Conservation (phyloP, 37 sponge, comb jelly and placozoan species). For the Oscarella lobularis region DNA sequence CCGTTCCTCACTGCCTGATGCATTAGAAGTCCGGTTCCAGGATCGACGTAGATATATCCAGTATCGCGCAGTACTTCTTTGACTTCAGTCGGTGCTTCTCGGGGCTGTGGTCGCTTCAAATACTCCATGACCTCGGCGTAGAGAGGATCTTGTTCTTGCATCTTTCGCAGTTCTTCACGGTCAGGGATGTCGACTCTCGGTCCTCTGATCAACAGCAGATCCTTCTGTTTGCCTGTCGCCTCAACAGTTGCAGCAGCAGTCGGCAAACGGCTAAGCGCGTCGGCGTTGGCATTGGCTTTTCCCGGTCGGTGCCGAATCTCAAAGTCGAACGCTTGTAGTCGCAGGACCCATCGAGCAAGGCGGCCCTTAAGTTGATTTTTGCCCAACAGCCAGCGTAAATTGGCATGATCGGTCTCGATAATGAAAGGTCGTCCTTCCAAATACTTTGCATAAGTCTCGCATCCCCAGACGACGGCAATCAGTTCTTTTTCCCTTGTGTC, state of each 20-base stretch:
- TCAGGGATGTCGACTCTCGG: too few species aligned
- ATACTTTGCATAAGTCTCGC: constrained; percentile 8
- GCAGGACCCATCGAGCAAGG: constrained; percentile 15
- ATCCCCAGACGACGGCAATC: constrained; percentile 2
- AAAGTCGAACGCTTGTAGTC: constrained; percentile 1
- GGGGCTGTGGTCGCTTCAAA: too few species aligned
- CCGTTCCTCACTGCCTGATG: too few species aligned
- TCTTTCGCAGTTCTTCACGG: too few species aligned
- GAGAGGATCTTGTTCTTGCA: too few species aligned
- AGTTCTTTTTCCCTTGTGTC: too few species aligned
- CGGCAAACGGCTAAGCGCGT: constrained; percentile 4
- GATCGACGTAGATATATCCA: too few species aligned
- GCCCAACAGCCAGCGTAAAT: constrained; percentile 10
- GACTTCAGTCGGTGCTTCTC: too few species aligned
- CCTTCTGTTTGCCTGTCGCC: neutral
- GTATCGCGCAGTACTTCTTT: too few species aligned
- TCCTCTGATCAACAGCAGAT: too few species aligned
- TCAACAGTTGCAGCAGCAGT: neutral
- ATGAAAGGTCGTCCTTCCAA: constrained; percentile 3
- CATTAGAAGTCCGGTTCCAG: too few species aligned
- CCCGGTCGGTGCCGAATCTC: constrained; percentile 9
- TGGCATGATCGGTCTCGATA: constrained; percentile 8
- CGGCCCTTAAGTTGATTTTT: constrained; percentile 10
- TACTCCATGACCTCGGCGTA: too few species aligned
- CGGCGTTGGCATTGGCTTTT: constrained; percentile 14